These are phyloP conservation scores for Litocranius walleri DNA, from an alignment of 2,113 vertebrate genomes.

Conservation along the genomic window DNA sequence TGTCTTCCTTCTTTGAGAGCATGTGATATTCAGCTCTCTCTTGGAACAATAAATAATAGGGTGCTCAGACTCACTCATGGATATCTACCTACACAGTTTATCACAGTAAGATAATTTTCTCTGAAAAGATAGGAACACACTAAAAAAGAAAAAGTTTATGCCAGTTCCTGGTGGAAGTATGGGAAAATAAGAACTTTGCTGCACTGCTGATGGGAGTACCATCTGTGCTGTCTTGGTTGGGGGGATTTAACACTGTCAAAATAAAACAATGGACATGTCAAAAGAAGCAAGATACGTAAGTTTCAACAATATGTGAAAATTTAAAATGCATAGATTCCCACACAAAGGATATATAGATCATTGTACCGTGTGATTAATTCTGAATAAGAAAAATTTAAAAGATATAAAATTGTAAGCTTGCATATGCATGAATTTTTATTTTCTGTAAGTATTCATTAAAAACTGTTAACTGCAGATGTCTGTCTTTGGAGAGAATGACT, in stretches of 20 bases:
- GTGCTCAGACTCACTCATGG: not conserved
- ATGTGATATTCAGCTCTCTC: not conserved
- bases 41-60: not conserved
- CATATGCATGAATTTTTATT: not conserved
- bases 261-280: not conserved
- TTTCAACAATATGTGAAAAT: not conserved
- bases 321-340: not conserved
- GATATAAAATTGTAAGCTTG: not conserved
- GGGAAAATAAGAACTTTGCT: not conserved
- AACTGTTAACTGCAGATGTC: not conserved
- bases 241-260: not conserved
- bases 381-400: not conserved
- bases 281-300: not conserved
- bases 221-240: not conserved
- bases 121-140: not conserved
- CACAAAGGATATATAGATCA: not conserved
- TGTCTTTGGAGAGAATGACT: not conserved
- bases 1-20: not conserved
- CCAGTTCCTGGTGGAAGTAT: not conserved
- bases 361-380: not conserved
- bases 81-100: not conserved
- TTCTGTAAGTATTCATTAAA: not conserved
- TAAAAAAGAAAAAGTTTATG: not conserved
- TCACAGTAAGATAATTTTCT: not conserved
- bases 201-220: not conserved